Evolutionary conservation across 1,140 invertebrate species (phyloP).

Genomic region (Mercenaria mercenaria): DNA sequence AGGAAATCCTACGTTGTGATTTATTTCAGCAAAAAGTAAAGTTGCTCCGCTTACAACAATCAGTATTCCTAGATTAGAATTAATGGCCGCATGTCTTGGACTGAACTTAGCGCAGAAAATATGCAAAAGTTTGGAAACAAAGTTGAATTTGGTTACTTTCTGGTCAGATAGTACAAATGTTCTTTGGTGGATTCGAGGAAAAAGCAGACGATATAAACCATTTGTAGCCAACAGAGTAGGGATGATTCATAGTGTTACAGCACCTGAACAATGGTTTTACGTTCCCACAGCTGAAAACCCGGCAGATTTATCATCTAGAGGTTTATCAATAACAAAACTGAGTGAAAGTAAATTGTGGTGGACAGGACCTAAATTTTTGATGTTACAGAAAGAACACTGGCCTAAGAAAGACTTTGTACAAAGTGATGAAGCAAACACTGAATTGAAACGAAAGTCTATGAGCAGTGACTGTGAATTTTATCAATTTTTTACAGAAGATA

Average conservation of each 20-base stretch:
- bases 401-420: neutral
- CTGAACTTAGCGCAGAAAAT: neutral
- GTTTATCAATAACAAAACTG: neutral
- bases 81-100: neutral
- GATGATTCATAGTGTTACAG: neutral
- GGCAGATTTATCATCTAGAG: neutral
- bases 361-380: neutral
- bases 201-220: neutral
- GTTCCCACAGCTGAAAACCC: neutral
- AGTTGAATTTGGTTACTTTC: neutral
- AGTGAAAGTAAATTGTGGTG: neutral
- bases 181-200: constrained; percentile 12
- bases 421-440: neutral
- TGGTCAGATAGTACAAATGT: constrained; percentile 9
- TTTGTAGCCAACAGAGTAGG: neutral
- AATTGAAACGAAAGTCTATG: neutral
- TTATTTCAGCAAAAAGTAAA: constrained; percentile 25
- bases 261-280: neutral
- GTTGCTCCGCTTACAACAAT: constrained; percentile 1
- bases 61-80: constrained; percentile 26
- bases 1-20: neutral
- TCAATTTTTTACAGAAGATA: neutral
- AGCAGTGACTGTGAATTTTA: neutral
- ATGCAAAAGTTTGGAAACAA: neutral
- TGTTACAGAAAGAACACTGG: no score